Evolutionary conservation across 1,140 invertebrate species (phyloP), one percentile per base, ranked within the genome.

Genomic region (Gryon sp.): DNA sequence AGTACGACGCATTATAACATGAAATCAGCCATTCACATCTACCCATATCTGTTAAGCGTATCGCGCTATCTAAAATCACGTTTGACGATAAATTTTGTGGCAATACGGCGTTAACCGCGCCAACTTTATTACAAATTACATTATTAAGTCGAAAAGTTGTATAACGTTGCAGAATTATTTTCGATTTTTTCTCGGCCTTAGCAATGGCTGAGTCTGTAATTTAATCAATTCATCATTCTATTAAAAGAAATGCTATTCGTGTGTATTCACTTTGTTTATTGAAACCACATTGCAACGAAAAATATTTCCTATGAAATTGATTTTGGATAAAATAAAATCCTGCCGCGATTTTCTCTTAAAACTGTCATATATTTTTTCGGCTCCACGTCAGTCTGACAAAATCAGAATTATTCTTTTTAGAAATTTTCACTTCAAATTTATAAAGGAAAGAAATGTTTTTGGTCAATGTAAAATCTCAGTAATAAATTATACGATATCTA

Each of bases 1-100:
- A 57, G 40, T 57, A 32, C 52, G 14, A 20, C 50, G 24, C 53
- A 66, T 66, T 66, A 53, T 55, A 66, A 55, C 18, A 40, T 34
- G 19, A 55, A 66, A 66, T 66, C 62, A 66, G 62, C 48, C 53
- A 66, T 66, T 45, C 62, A 55, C 48, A 66, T 66, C 48, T 52
- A 36, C 40, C 32, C 52, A 24, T 8, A 50, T 50, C 60, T n/a
- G 5, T 11, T 14, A 14, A 50, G 19, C 30, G 34, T 36, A 41
- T 52, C 12, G 36, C 38, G 20, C 16, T 28, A 66, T 66, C 41
- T 38, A 4, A 55, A 66, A 55, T 55, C 30, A 28, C 22, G 32
- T 43, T 53, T n/a, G 28, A 8, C 36, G 34, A 65, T 52, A 52
- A 52, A 41, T 65, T 19, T 6, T n/a, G n/a, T 18, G 7, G 9